A percentile compares a stretch with the other conserved stretches of the same genome.
Conservation (phyloP, 2,113 vertebrate species). For the Dicrurus megarhynchus region DNA sequence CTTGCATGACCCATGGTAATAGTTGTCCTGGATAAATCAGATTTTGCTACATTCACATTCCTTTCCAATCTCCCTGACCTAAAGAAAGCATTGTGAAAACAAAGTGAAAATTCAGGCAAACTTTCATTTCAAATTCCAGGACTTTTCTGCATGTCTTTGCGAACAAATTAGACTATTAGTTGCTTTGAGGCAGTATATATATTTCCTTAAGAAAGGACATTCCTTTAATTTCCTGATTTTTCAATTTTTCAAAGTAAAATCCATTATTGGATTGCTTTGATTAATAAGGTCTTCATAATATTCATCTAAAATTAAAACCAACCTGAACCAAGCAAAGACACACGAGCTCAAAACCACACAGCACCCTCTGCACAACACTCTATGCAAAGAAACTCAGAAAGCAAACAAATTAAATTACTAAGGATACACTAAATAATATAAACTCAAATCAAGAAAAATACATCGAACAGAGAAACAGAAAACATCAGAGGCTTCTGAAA, state of each 20-base stretch:
- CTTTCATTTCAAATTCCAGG: neutral
- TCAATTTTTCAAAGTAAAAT: neutral
- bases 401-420: neutral
- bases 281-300: neutral
- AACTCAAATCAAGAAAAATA: neutral
- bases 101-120: neutral
- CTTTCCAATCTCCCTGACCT: neutral
- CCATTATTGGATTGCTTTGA: neutral
- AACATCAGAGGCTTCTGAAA: neutral
- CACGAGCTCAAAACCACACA: neutral
- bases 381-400: neutral
- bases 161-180: neutral
- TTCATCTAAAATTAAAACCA: neutral
- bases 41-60: neutral
- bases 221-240: neutral
- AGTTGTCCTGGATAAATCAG: neutral
- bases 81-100: neutral
- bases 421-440: neutral
- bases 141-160: neutral
- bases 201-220: neutral
- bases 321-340: neutral
- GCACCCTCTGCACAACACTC: neutral
- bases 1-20: neutral
- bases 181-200: neutral
- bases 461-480: neutral